Conservation (phyloP, 2,888 invertebrate genomes). For the Meteorus cinctellus region DNA sequence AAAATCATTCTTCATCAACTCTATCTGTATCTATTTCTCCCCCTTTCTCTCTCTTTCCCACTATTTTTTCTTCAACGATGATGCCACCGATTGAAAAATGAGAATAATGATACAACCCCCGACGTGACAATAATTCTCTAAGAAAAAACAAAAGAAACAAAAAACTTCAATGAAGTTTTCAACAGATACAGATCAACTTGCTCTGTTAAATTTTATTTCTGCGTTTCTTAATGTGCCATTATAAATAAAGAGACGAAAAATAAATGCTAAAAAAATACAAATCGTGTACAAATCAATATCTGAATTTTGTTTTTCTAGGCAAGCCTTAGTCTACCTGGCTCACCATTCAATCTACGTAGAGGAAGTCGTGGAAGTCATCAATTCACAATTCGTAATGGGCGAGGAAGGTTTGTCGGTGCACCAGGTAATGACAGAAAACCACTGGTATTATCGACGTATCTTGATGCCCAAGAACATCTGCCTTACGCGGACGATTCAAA, state of each 20-base stretch:
- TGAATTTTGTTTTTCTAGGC: constrained; percentile 79
- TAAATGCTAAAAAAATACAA: not conserved
- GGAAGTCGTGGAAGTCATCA: constrained; percentile 94
- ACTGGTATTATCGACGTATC: constrained; percentile 93
- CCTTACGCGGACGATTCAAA: constrained; percentile 98
- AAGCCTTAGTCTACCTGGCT: constrained; percentile 96
- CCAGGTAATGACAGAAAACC: constrained; percentile 94
- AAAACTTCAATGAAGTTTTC: no score
- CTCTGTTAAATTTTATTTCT: not conserved
- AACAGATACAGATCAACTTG: not conserved
- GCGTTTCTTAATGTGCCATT: not conserved
- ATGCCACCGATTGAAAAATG: no score
- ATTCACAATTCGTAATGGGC: constrained; percentile 90
- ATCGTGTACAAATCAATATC: constrained; percentile 23
- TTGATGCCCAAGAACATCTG: constrained; percentile 95
- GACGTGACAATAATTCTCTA: no score
- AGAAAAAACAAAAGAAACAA: no score
- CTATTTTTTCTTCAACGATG: no score
- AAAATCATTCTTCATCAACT: constrained; percentile 24
- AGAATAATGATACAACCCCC: no score
- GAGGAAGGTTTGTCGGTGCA: constrained; percentile 83
- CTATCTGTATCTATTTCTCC: constrained; percentile 25
- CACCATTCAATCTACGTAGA: constrained; percentile 94
- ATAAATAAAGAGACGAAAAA: not conserved
- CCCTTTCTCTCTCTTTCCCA: no score